Percentiles rank a stretch among this genome's conserved stretches.
Conservation (phyloP, 2,888 invertebrate genomes). For the Chydorus sphaericus region DNA sequence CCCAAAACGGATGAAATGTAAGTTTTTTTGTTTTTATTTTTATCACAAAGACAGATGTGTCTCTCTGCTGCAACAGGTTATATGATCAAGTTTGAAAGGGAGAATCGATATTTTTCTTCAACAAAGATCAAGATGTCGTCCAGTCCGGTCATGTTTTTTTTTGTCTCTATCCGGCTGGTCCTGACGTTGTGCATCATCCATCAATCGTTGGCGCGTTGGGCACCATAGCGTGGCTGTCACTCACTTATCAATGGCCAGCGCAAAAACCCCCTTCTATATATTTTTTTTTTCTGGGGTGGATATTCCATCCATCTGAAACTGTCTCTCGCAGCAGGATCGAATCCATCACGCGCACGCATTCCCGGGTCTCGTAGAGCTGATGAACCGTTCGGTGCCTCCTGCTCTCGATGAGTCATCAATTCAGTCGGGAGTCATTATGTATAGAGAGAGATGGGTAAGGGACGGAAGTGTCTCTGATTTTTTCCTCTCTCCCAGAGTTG, state of each 20-base stretch:
- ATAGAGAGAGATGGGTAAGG: neutral
- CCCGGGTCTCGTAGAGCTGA: neutral
- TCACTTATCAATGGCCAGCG: constrained; percentile 7
- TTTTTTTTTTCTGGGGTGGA: too few relatives aligned
- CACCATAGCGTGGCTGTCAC: constrained; percentile 7
- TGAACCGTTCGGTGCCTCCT: too few relatives aligned
- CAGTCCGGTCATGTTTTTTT: neutral
- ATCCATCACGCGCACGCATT: neutral
- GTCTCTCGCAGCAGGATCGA: constrained; percentile 4
- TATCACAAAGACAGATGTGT: too few relatives aligned
- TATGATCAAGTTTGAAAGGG: too few relatives aligned
- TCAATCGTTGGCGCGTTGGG: constrained; percentile 5
- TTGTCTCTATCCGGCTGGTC: neutral
- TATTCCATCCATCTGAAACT: constrained; percentile 7
- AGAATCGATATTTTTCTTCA: too few relatives aligned
- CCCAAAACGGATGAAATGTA: constrained; percentile 40
- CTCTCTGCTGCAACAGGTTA: too few relatives aligned
- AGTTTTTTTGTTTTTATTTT: too few relatives aligned
- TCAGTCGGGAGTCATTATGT: neutral
- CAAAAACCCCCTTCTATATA: too few relatives aligned
- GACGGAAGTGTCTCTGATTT: neutral
- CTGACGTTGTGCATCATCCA: constrained; percentile 6
- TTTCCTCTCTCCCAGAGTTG: too few relatives aligned
- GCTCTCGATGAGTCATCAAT: too few relatives aligned
- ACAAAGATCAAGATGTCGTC: too few relatives aligned